These are phyloP conservation scores for Sinonovacula constricta DNA, from an alignment of 1,140 invertebrate genomes.

Conservation along the genomic window DNA sequence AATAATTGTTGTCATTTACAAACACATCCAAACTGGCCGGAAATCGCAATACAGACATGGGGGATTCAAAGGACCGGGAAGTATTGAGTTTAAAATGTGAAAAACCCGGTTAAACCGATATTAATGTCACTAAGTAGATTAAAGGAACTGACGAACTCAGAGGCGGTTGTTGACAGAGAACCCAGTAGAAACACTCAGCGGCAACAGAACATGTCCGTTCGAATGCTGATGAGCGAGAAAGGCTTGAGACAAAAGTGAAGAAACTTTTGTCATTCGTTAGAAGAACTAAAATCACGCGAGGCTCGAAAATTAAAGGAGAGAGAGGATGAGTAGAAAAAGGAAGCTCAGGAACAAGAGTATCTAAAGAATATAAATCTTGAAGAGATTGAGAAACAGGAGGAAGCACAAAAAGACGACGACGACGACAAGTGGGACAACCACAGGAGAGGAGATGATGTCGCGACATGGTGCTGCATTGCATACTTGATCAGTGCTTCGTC, in stretches of 20 bases:
- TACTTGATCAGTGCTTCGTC: too few species aligned
- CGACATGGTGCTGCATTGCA: too few species aligned
- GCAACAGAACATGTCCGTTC: constrained; percentile 24
- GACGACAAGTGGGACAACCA: constrained; percentile 24
- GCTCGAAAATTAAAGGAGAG: constrained; percentile 28
- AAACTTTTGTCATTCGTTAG: constrained; percentile 32
- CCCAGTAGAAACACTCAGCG: constrained; percentile 46
- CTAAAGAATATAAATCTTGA: not conserved
- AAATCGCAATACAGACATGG: constrained; percentile 11
- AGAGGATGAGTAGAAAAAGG: constrained; percentile 22
- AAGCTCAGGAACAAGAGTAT: constrained; percentile 7
- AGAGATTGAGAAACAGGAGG: not conserved
- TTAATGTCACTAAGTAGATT: constrained; percentile 37
- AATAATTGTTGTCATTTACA: constrained; percentile 21
- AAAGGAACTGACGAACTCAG: constrained; percentile 37
- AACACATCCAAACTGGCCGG: constrained; percentile 13
- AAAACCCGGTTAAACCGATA: constrained; percentile 50
- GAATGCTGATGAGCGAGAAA: constrained; percentile 20
- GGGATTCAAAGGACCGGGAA: constrained; percentile 8
- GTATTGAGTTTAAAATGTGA: constrained; percentile 46
- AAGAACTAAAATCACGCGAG: constrained; percentile 39
- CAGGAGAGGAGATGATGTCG: not conserved
- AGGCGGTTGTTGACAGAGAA: constrained; percentile 36
- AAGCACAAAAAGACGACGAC: constrained; percentile 12
- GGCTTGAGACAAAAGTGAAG: constrained; percentile 25